Conservation (phyloP, 2,888 invertebrate genomes). For the Yponomeuta sedellus region DNA sequence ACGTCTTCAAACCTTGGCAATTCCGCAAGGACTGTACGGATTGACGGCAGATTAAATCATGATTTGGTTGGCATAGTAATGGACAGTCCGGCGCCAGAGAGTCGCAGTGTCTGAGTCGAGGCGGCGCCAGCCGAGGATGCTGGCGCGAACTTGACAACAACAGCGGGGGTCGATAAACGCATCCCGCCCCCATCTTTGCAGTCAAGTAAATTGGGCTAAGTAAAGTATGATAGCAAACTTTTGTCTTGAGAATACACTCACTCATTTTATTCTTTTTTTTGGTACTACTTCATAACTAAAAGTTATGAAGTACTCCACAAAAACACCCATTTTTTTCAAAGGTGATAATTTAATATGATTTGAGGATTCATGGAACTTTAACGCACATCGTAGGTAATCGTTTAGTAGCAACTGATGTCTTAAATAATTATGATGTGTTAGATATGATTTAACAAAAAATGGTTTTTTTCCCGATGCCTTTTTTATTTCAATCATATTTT, state of each 20-base stretch:
- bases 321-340: too few species aligned
- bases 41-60: background rate
- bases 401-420: too few species aligned
- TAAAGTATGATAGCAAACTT: background rate
- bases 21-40: background rate
- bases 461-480: too few species aligned
- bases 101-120: slow-evolving; percentile 51
- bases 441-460: too few species aligned
- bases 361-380: too few species aligned
- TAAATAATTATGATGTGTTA: too few species aligned
- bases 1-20: background rate
- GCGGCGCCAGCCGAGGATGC: slow-evolving; percentile 47
- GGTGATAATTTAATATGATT: too few species aligned
- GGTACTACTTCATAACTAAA: too few species aligned
- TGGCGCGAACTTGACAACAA: slow-evolving; percentile 26
- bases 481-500: too few species aligned
- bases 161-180: slow-evolving; percentile 13
- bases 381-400: too few species aligned
- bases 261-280: background rate
- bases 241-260: background rate
- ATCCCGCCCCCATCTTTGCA: slow-evolving; percentile 3
- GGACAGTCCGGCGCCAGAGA: slow-evolving; percentile 35
- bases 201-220: background rate
- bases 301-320: too few species aligned
- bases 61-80: slow-evolving; percentile 24